A percentile compares a stretch with the other conserved stretches of the same genome.
Evolutionary conservation across 1,140 invertebrate species (phyloP).

Genomic region (Papilio aristodemus): DNA sequence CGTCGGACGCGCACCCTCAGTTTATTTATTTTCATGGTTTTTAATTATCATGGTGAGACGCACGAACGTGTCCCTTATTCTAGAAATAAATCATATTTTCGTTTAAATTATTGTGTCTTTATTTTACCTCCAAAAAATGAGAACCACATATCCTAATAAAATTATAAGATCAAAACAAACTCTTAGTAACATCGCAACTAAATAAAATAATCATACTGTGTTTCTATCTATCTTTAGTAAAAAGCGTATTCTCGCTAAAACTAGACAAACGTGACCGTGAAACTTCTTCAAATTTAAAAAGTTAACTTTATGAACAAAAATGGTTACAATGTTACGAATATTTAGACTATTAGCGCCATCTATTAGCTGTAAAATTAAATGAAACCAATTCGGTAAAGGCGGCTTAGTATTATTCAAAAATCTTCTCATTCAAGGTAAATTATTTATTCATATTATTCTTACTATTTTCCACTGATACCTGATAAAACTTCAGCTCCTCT

Average conservation of each 20-base stretch:
- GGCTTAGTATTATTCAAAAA: too few relatives aligned
- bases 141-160: background rate
- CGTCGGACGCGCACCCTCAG: constrained; percentile 55
- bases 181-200: background rate
- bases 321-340: too few relatives aligned
- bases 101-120: constrained; percentile 72
- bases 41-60: constrained; percentile 76
- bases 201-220: background rate
- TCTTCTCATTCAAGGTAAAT: too few relatives aligned
- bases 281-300: too few relatives aligned
- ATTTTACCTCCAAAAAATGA: constrained; percentile 39
- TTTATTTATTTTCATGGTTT: constrained; percentile 74
- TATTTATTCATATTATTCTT: too few relatives aligned
- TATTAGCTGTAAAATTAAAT: constrained; percentile 2
- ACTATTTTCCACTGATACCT: too few relatives aligned
- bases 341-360: background rate
- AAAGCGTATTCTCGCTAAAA: too few relatives aligned
- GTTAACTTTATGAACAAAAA: too few relatives aligned
- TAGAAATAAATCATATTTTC: constrained; percentile 81
- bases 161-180: background rate
- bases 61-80: constrained; percentile 68
- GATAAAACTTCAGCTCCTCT: too few relatives aligned
- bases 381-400: too few relatives aligned
- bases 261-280: too few relatives aligned
- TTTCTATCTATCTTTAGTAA: too few relatives aligned